Evolutionary conservation across 2,797 vertebrate genomes (phyloP), one percentile per base, ranked within the genome.

Genomic region (Eurystomus glaucurus): DNA sequence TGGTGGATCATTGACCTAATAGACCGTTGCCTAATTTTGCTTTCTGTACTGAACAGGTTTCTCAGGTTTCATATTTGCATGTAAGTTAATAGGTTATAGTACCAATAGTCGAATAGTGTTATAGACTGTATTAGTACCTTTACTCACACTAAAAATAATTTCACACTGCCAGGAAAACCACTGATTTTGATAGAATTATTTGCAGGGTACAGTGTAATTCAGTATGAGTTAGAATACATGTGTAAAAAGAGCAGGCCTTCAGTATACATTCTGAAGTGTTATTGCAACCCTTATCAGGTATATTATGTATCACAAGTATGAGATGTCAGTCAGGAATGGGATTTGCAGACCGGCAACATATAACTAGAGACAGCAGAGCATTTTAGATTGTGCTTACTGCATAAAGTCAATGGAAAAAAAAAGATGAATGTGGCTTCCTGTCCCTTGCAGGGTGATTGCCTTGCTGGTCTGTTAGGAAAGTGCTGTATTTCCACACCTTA

Each of bases 131-230:
- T 81, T 84, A 52, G 5, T 92, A 74, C 33, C n/a, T 91, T 88
- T 93, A 77, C 8, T 77, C 71, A 69, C 58, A 26, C 55, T 70
- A 77, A 92, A 90, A 86, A 55, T 54, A 76, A 62, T 74, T 88
- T 85, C n/a, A 58, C 51, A 39, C 15, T 88, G 33, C 51, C 35
- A 64, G 29, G 31, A 85, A 95, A 46, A n/a, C n/a, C 58, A 51
- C 33, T 88, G 68, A 74, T 96, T 88, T 83, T 60, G 52, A 48
- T 55, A 80, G 35, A 83, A 90, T 66, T 88, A 54, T 88, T 93
- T 77, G 20, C 19, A 64, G 14, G 10, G 9, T 71, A 33, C 85
- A 81, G n/a, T 71, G 28, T 70, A 66, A 79, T 82, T 94, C 58
- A 66, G 31, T 66, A 58, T 76, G 70, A 79, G 46, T 77, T 66